These are phyloP conservation scores for Salticus scenicus DNA, from an alignment of 2,888 invertebrate species.

Conservation along the genomic window DNA sequence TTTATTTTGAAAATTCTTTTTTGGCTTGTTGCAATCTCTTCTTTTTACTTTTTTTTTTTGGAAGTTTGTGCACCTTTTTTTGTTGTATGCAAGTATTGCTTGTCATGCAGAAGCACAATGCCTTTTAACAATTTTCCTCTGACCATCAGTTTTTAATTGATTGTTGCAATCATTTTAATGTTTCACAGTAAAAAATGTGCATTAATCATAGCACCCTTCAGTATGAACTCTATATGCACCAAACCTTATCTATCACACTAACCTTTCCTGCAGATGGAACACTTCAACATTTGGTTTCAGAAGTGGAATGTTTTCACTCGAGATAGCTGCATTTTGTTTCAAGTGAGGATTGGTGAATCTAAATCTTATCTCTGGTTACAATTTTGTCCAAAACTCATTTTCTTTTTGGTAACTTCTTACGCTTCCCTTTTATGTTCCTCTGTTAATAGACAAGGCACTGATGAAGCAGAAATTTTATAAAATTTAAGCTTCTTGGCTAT, in stretches of 20 bases:
- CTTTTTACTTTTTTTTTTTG: no score
- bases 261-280: slow-evolving; percentile 18
- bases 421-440: slow-evolving; percentile 13
- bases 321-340: slow-evolving; percentile 21
- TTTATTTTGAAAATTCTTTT: no score
- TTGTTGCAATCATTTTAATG: background rate
- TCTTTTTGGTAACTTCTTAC: slow-evolving; percentile 27
- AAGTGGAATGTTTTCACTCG: slow-evolving; percentile 23
- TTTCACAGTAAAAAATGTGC: background rate
- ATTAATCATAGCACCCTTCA: slow-evolving; percentile 7
- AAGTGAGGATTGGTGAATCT: slow-evolving; percentile 23
- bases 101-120: slow-evolving; percentile 1
- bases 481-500: slow-evolving; percentile 4
- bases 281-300: slow-evolving; percentile 11
- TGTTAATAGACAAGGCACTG: slow-evolving; percentile 16
- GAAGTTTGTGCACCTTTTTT: background rate
- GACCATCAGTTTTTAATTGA: background rate
- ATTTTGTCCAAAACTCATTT: slow-evolving; percentile 16
- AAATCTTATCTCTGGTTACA: slow-evolving; percentile 19
- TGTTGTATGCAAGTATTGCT: background rate
- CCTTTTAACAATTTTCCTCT: background rate
- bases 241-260: background rate
- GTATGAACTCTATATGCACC: background rate
- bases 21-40: no score
- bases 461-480: slow-evolving; percentile 21